Conservation (phyloP, 2,888 invertebrate species). For the Philopedon plagiatum region DNA sequence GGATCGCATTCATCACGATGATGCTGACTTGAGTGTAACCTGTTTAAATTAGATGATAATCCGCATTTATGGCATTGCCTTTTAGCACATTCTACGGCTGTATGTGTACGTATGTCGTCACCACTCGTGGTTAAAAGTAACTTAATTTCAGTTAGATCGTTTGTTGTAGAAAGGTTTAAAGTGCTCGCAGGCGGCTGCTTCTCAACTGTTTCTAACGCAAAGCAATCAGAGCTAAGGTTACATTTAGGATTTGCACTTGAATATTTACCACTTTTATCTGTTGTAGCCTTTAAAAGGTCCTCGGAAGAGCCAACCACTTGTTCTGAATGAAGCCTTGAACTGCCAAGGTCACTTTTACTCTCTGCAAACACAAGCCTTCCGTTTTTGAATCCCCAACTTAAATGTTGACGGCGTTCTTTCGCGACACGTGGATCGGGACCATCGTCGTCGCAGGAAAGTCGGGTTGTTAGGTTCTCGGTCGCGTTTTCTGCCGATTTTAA, state of each 20-base stretch:
- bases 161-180: background rate
- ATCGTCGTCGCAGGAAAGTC: background rate
- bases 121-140: too few species aligned
- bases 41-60: background rate
- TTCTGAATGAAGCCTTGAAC: conserved; percentile 25
- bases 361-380: conserved; percentile 47
- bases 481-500: background rate
- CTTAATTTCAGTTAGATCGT: background rate
- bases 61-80: background rate
- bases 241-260: background rate
- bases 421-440: conserved; percentile 4
- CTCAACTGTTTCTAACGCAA: background rate
- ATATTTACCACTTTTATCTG: background rate
- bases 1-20: background rate
- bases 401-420: conserved; percentile 15
- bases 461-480: background rate
- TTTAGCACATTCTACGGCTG: background rate
- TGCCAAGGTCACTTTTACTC: conserved; percentile 34
- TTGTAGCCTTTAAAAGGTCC: background rate
- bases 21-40: background rate
- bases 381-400: conserved; percentile 47
- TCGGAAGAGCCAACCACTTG: conserved; percentile 41
- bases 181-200: background rate
- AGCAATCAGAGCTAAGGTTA: background rate
- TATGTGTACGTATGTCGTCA: background rate